phyloP scores from a whole-genome alignment of 2,888 invertebrate species.

The Coleophora deauratella region DNA sequence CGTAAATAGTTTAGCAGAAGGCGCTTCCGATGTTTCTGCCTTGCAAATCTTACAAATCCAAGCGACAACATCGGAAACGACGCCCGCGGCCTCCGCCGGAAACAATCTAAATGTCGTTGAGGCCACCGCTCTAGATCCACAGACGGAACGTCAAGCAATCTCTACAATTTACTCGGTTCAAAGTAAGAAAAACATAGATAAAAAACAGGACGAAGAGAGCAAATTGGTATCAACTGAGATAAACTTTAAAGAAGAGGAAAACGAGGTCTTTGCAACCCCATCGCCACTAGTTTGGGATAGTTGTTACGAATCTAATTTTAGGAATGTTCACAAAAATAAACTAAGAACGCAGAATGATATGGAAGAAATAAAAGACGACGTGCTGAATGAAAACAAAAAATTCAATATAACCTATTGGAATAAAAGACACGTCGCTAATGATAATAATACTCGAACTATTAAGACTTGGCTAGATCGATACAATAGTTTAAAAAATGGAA shows the following conservation, averaged over 20 bases:
- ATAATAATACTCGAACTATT: conserved; percentile 33
- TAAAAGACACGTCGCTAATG: conserved; percentile 38
- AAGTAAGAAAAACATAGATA: conserved; percentile 31
- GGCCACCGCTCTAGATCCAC: conserved; percentile 29
- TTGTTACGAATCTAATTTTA: conserved; percentile 45
- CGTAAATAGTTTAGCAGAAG: conserved; percentile 36
- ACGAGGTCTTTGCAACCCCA: conserved; percentile 22
- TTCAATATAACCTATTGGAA: conserved; percentile 32
- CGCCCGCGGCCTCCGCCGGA: conserved; percentile 51
- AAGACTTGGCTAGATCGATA: conserved; percentile 50
- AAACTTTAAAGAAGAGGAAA: conserved; percentile 16
- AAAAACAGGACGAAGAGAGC: conserved; percentile 36
- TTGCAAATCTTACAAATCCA: conserved; percentile 49
- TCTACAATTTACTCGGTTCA: conserved; percentile 41
- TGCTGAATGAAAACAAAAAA: conserved; percentile 21
- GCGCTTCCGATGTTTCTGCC: conserved; percentile 34
- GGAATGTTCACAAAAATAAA: conserved; percentile 26
- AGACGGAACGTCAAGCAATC: conserved; percentile 58
- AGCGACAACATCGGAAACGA: conserved; percentile 52
- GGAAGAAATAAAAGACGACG: conserved; percentile 31
- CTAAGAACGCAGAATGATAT: conserved; percentile 29
- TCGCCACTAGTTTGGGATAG: conserved; percentile 51
- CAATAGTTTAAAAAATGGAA: conserved; percentile 39
- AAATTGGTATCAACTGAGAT: conserved; percentile 29
- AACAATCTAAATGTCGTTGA: conserved; percentile 55